These are phyloP conservation scores for Pollenia labialis DNA, from an alignment of 2,888 invertebrate genomes.

Conservation along the genomic window DNA sequence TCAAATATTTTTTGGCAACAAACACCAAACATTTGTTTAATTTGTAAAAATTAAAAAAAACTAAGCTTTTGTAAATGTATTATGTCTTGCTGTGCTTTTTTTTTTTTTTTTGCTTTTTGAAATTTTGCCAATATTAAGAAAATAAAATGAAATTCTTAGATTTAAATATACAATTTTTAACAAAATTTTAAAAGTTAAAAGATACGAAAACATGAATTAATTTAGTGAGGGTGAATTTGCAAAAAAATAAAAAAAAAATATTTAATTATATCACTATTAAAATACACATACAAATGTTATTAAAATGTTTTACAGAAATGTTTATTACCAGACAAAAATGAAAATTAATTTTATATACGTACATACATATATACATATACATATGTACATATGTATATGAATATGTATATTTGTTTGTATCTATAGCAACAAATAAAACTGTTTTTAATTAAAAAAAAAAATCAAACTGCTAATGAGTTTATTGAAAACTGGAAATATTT, in stretches of 20 bases:
- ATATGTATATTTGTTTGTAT: no score
- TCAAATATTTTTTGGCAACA: conserved; percentile 38
- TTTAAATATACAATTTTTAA: conserved; percentile 21
- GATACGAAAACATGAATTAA: background rate
- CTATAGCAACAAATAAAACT: no score
- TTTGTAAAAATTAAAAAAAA: background rate
- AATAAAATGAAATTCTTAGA: conserved; percentile 37
- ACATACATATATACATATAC: no score
- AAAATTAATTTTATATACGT: no score
- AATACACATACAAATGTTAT: no score
- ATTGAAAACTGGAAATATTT: background rate
- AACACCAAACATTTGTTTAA: background rate
- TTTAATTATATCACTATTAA: no score
- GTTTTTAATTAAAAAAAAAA: no score
- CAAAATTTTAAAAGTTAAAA: background rate
- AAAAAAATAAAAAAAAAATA: background rate
- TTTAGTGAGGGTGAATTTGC: background rate
- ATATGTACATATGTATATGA: no score
- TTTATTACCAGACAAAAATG: no score
- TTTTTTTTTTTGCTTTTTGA: conserved; percentile 22
- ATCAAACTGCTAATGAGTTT: background rate
- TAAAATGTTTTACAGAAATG: no score
- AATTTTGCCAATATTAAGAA: conserved; percentile 33
- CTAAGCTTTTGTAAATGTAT: conserved; percentile 32
- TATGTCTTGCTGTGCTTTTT: conserved; percentile 31